phyloP scores from a whole-genome alignment of 2,113 vertebrate genomes.

The Siniperca knerii region DNA sequence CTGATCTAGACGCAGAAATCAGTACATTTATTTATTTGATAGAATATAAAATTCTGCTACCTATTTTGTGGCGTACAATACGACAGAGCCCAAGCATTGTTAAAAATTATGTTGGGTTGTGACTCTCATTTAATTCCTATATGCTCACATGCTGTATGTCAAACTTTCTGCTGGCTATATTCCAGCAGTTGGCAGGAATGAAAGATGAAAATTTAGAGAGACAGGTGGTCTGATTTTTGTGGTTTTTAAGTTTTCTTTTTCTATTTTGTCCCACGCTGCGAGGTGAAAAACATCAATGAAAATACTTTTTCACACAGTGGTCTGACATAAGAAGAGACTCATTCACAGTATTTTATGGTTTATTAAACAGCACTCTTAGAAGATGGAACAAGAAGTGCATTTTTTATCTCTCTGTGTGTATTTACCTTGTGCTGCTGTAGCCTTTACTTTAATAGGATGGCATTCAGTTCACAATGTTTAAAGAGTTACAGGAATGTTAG shows the following conservation, averaged over 20 bases:
- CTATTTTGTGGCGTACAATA: background rate
- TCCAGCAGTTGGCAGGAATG: background rate
- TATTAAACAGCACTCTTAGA: background rate
- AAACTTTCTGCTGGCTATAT: background rate
- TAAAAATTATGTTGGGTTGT: background rate
- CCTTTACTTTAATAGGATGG: background rate
- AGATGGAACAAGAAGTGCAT: background rate
- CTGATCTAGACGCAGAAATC: background rate
- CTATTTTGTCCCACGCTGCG: background rate
- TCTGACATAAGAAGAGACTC: background rate
- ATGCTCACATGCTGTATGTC: background rate
- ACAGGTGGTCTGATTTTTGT: background rate
- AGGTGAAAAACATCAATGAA: background rate
- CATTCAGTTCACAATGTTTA: background rate
- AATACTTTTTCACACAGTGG: background rate
- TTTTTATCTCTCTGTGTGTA: background rate
- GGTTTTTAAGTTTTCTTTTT: background rate
- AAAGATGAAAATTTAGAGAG: background rate
- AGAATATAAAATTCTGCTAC: background rate
- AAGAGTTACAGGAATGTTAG: background rate
- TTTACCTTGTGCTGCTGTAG: background rate
- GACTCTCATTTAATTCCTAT: background rate
- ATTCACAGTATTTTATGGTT: background rate
- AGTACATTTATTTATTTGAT: background rate
- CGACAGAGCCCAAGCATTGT: background rate